Evolutionary conservation across 2,888 invertebrate genomes (phyloP).

Genomic region (Cephus nigrinus): DNA sequence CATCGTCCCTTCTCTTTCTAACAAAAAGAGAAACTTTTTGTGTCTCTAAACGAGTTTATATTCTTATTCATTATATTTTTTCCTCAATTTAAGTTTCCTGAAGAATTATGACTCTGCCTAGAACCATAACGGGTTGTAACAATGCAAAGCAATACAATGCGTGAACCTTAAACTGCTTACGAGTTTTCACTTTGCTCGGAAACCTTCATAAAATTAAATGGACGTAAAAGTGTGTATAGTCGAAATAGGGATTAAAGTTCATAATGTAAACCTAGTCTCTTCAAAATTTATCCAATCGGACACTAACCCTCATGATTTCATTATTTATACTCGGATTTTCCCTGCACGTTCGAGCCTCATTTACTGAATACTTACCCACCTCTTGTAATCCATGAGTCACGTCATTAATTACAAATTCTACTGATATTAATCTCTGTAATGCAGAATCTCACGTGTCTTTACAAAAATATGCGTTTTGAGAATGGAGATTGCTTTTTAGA

Average conservation of each 20-base stretch:
- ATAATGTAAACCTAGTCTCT: background rate
- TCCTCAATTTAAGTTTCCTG: background rate
- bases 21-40: background rate
- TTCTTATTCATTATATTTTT: too few relatives aligned
- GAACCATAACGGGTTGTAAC: background rate
- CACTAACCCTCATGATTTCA: background rate
- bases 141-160: background rate
- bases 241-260: background rate
- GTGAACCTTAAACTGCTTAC: background rate
- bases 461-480: background rate
- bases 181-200: background rate
- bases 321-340: background rate
- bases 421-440: background rate
- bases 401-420: background rate
- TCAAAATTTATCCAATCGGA: background rate
- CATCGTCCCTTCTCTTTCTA: background rate
- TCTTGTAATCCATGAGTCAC: conserved; percentile 22
- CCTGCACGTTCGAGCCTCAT: background rate
- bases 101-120: background rate
- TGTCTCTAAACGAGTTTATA: too few relatives aligned
- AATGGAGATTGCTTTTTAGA: background rate
- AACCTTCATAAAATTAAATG: background rate
- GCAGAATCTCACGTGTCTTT: background rate
- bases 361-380: conserved; percentile 18
- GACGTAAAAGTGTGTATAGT: background rate